These are phyloP conservation scores for Riptortus pedestris DNA, from an alignment of 1,140 invertebrate genomes.

Conservation along the genomic window DNA sequence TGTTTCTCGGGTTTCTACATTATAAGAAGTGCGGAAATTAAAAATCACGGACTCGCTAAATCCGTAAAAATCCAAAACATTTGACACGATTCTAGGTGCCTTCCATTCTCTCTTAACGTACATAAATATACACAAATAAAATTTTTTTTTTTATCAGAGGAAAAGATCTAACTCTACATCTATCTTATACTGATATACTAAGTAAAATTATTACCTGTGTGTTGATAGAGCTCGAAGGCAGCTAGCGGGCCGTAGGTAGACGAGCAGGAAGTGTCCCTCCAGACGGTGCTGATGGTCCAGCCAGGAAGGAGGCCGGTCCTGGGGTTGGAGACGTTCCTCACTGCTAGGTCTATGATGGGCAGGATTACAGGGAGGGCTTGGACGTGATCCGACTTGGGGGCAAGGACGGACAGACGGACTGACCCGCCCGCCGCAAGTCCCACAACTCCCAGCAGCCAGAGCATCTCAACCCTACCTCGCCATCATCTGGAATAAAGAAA, in stretches of 20 bases:
- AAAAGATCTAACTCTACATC: no score
- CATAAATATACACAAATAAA: no score
- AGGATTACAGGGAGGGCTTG: slow-evolving; percentile 55
- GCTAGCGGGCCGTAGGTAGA: slow-evolving; percentile 64
- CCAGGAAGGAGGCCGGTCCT: slow-evolving; percentile 48
- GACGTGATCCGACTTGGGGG: slow-evolving; percentile 50
- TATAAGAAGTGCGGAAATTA: no score
- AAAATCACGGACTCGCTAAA: no score
- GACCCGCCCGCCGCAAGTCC: slow-evolving; percentile 1
- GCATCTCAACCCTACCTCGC: not conserved
- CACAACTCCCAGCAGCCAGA: slow-evolving; percentile 14
- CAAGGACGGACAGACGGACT: slow-evolving; percentile 41
- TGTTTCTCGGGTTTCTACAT: no score
- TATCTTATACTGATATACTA: no score
- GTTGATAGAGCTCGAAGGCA: slow-evolving; percentile 65
- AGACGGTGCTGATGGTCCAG: slow-evolving; percentile 54
- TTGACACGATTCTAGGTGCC: no score
- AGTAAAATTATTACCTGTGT: slow-evolving; percentile 48
- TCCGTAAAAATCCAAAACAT: no score
- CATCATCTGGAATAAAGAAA: not conserved
- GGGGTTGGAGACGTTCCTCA: slow-evolving; percentile 47
- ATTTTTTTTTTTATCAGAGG: no score
- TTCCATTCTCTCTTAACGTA: no score
- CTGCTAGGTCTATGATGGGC: slow-evolving; percentile 61
- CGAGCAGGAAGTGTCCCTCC: slow-evolving; percentile 66